Conservation (phyloP, 2,113 vertebrate genomes). For the Syngnathus scovelli region DNA sequence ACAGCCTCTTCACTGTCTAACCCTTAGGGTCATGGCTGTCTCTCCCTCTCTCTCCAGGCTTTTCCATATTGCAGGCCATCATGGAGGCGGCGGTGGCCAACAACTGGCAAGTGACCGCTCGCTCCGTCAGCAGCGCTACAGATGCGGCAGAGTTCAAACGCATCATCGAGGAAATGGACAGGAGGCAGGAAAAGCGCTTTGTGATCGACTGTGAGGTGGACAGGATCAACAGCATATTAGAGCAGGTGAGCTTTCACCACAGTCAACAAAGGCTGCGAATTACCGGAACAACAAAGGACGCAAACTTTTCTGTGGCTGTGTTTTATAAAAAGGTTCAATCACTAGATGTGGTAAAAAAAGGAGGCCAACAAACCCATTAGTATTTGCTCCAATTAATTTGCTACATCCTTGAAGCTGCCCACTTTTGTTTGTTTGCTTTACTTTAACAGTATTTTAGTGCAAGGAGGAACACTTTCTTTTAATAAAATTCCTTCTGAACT, state of each 20-base stretch:
- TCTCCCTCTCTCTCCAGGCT: slow-evolving; percentile 69
- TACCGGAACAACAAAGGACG: slow-evolving; percentile 1
- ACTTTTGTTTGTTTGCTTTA: not conserved
- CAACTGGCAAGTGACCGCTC: slow-evolving; percentile 98
- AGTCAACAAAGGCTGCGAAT: not conserved
- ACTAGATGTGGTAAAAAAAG: not conserved
- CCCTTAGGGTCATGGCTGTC: slow-evolving; percentile 16
- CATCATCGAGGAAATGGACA: slow-evolving; percentile 99
- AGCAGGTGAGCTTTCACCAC: slow-evolving; percentile 78
- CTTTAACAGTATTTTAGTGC: not conserved
- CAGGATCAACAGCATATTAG: slow-evolving; percentile 94
- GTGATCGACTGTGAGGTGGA: slow-evolving; percentile 96
- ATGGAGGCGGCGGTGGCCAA: slow-evolving; percentile 98
- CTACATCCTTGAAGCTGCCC: not conserved
- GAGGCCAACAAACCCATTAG: not conserved
- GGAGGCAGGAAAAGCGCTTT: slow-evolving; percentile 93
- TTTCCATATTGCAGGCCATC: slow-evolving; percentile 97
- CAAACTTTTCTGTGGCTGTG: not conserved
- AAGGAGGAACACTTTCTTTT: not conserved
- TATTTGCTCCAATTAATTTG: not conserved
- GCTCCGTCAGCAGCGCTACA: slow-evolving; percentile 91
- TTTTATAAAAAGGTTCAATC: not conserved
- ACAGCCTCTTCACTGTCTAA: slow-evolving; percentile 20
- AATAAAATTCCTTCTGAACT: not conserved
- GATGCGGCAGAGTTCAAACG: slow-evolving; percentile 91